phyloP scores from a whole-genome alignment of 37 sponge, comb jelly and placozoan genomes.

The Aphrocallistes beatrix region DNA sequence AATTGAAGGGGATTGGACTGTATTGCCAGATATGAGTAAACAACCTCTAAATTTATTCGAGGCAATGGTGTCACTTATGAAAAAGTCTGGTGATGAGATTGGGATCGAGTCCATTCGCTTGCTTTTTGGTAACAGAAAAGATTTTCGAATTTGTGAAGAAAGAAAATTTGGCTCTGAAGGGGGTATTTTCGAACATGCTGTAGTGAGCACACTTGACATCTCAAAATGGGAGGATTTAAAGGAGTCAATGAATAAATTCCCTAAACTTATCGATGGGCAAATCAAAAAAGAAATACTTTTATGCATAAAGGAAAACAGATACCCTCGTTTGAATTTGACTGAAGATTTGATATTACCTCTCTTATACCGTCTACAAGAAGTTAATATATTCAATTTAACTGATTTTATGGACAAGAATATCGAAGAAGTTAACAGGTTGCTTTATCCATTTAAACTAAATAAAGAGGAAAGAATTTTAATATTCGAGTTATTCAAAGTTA shows the following conservation, averaged over 20 bases:
- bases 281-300: neutral
- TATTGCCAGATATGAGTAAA: neutral
- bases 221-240: neutral
- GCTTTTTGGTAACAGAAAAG: conserved; percentile 1
- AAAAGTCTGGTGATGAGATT: neutral
- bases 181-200: neutral
- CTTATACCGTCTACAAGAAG: neutral
- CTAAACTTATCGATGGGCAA: neutral
- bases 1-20: neutral
- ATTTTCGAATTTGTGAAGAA: neutral
- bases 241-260: neutral
- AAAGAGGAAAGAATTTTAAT: neutral
- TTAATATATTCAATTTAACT: neutral
- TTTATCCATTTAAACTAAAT: neutral
- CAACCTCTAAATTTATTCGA: neutral
- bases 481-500: neutral
- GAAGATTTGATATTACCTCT: neutral
- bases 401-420: neutral
- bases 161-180: neutral
- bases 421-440: neutral
- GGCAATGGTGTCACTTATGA: neutral
- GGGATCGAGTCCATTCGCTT: neutral
- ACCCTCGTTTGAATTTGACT: neutral
- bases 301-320: neutral
- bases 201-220: neutral